Conservation (phyloP, 23 tunicate genomes). For the Diplosoma virens region DNA sequence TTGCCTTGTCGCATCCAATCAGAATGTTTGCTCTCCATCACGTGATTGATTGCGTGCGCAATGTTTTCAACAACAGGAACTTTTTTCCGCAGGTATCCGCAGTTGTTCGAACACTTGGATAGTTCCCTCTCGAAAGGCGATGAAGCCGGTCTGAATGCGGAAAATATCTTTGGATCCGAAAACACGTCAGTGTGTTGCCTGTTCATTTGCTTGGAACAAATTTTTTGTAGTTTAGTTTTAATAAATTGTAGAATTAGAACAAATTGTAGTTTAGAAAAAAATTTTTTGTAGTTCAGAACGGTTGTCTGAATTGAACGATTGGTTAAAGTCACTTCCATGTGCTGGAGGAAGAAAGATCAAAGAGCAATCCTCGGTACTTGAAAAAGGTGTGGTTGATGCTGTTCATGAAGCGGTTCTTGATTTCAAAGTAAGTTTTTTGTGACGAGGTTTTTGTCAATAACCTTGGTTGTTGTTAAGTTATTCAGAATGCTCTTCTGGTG, state of each 20-base stretch:
- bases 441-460: no score
- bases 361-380: constrained; percentile 60
- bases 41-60: no score
- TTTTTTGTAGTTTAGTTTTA: neutral
- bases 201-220: neutral
- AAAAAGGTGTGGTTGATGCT: constrained; percentile 28
- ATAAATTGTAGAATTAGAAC: no score
- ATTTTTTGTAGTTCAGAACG: neutral
- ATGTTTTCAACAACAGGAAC: neutral
- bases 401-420: constrained; percentile 41
- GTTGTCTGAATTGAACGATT: neutral
- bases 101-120: constrained; percentile 55
- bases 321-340: constrained; percentile 62
- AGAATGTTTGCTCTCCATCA: no score
- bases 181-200: constrained; percentile 38
- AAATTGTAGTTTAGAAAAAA: no score
- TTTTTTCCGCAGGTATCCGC: constrained; percentile 51
- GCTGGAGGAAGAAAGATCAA: constrained; percentile 76
- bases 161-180: constrained; percentile 39
- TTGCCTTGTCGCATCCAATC: no score
- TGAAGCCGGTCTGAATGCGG: constrained; percentile 50
- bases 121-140: constrained; percentile 4
- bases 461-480: no score
- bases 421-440: constrained; percentile 60
- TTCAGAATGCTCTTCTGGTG: no score